Conservation (phyloP, 2,797 vertebrate genomes). For the Halcyon chelicuti region DNA sequence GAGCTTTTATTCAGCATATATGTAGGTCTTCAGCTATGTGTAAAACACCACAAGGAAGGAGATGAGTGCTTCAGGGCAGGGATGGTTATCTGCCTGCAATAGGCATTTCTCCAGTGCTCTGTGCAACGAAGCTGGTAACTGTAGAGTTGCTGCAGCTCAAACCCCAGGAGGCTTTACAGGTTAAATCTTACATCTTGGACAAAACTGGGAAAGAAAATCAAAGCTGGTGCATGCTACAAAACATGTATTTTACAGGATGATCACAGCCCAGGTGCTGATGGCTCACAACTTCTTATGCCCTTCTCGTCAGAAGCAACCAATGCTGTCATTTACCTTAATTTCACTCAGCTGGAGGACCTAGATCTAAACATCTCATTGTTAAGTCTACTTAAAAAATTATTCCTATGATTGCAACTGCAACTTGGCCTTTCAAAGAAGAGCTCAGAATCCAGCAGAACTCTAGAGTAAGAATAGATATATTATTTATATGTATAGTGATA, state of each 20-base stretch:
- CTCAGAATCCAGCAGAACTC: neutral
- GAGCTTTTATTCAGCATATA: neutral
- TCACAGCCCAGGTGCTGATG: neutral
- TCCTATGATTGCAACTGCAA: neutral
- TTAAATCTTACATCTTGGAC: neutral
- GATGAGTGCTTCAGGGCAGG: neutral
- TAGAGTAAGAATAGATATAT: neutral
- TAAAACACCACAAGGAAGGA: neutral
- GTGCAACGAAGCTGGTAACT: neutral
- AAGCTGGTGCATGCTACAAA: neutral
- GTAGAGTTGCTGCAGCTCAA: neutral
- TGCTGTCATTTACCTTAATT: neutral
- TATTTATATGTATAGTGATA: neutral
- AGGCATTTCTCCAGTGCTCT: neutral
- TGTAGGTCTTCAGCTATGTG: neutral
- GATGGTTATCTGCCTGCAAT: neutral
- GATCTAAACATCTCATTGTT: neutral
- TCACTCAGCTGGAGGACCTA: neutral
- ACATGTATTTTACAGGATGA: fast-evolving
- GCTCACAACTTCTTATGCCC: neutral
- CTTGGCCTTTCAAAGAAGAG: neutral
- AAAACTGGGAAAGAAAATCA: neutral
- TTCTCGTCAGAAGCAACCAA: neutral
- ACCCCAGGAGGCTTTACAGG: neutral
- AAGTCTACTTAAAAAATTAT: neutral